A percentile compares a stretch with the other conserved stretches of the same genome.
Conservation (phyloP, 2,888 invertebrate species). For the Ptilodon capucinus region DNA sequence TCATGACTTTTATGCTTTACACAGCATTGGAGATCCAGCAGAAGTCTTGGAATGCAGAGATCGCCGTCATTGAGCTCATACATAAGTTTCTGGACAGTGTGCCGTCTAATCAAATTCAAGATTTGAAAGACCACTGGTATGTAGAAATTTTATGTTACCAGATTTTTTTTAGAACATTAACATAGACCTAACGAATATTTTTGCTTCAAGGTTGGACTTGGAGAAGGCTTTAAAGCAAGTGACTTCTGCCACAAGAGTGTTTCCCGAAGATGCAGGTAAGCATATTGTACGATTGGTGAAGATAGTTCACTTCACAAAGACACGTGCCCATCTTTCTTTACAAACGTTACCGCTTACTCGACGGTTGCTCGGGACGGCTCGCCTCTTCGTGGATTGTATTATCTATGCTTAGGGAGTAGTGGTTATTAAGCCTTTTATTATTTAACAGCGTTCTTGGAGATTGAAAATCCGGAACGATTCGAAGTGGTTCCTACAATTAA, state of each 20-base stretch:
- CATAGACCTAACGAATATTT: neutral
- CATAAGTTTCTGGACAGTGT: constrained; percentile 88
- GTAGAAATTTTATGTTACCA: constrained; percentile 7
- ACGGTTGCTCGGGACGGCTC: no score
- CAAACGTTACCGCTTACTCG: no score
- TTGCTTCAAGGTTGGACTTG: constrained; percentile 74
- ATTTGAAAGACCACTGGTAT: constrained; percentile 85
- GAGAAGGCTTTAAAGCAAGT: constrained; percentile 84
- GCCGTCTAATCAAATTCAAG: constrained; percentile 80
- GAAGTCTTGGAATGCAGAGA: constrained; percentile 84
- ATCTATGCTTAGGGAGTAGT: neutral
- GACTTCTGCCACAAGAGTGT: constrained; percentile 82
- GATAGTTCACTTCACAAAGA: neutral
- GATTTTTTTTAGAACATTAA: neutral
- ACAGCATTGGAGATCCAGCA: constrained; percentile 66
- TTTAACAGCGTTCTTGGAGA: constrained; percentile 83
- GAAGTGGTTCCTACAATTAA: constrained; percentile 84
- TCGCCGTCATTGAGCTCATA: constrained; percentile 89
- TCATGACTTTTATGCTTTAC: constrained; percentile 12
- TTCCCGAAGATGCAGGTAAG: constrained; percentile 82
- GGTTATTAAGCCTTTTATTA: neutral
- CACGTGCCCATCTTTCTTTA: no score
- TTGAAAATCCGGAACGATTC: constrained; percentile 83
- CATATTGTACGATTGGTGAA: constrained; percentile 1
- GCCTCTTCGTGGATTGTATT: no score